Base-by-base conservation (phyloP, 2,113 vertebrate genomes). In the Elephas maximus region DNA sequence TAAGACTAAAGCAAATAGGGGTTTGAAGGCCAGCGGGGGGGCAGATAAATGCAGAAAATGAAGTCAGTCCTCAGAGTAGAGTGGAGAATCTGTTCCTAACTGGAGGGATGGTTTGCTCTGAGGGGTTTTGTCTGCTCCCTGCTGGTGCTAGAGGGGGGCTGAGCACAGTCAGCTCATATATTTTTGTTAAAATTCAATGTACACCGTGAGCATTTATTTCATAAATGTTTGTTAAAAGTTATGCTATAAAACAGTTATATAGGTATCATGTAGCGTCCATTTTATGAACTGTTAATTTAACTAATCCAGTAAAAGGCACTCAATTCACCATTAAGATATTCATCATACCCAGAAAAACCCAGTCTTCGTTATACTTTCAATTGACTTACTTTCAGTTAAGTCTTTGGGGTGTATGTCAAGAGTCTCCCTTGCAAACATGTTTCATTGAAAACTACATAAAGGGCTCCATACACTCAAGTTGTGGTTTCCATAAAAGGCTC, bases 381-480 rank as follows among this genome's bases (percentile, higher is more conserved):
- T 10, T 71, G n/a, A 73, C 24, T 41, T 87, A 60, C 24, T 89
- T 69, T 92, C 45, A 77, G 67, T 79, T 79, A 69, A 57, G n/a
- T 74, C 57, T 95, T 45, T 62, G n/a, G 24, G 84, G 18, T 69
- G 62, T 5, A 71, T 81, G 23, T 37, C 24, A 20, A 78, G 3
- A 80, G 8, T 84, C 48, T 95, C n/a, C 62, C 53, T 78, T 77
- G 30, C 44, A 93, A 85, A 89, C 91, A 94, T 24, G 11, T 77
- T 53, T 51, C 63, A 88, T 85, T 95, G 92, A 74, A 93, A 90
- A 92, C 67, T 71, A 93, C 89, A 91, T 37, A 88, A 88, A 92
- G 37, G 83, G 24, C 14, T 82, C 89, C 83, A 81, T 71, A 80
- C 65, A 90, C 51, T 85, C 57, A 57, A 74, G 65, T 20, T 96